Evolutionary conservation across 2,797 vertebrate species (phyloP), one percentile per base, ranked within the genome.

Genomic region (Thalassophryne amazonica): DNA sequence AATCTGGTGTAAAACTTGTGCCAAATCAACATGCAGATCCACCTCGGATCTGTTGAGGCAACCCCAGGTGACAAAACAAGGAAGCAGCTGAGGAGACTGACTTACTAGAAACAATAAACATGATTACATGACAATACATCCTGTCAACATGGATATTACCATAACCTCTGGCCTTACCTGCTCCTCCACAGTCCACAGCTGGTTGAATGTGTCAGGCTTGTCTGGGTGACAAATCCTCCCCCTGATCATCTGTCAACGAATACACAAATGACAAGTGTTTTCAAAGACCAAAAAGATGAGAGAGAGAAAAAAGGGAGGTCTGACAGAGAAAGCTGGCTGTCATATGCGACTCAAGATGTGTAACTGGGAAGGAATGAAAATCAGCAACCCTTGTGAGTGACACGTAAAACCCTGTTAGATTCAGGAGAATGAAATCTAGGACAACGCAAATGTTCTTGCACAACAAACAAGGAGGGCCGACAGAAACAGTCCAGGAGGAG

Each of bases 151-250:
- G n/a, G n/a, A n/a, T n/a, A n/a, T n/a, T n/a, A n/a, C n/a, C n/a
- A n/a, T n/a, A n/a, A n/a, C n/a, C n/a, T n/a, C n/a, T n/a, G n/a
- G n/a, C n/a, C 60, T 39, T 88, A 99, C 97, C 96, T 99, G 97
- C 57, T 99, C 97, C 73, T 98, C 97, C 65, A 98, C 88, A 50
- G 93, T 97, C 97, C 97, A 99, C 71, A 98, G 88, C 76, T 98
- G 97, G 89, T 99, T 99, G 73, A 99, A 99, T 6, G 97, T 97
- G 87, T 99, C 96, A 7, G 96, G 90, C 89, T 98, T 99, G 89
- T 89, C 95, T 86, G 95, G 92, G 75, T 95, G 92, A 18, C 92
- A 98, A 59, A 97, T 86, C 57, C 97, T 91, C 24, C 96, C 97
- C 80, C 95, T 91, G 90, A 99, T 97, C 91, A 98, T 93, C 93